Conservation (phyloP, 2,888 invertebrate genomes). For the Hanleya hanleyi region DNA sequence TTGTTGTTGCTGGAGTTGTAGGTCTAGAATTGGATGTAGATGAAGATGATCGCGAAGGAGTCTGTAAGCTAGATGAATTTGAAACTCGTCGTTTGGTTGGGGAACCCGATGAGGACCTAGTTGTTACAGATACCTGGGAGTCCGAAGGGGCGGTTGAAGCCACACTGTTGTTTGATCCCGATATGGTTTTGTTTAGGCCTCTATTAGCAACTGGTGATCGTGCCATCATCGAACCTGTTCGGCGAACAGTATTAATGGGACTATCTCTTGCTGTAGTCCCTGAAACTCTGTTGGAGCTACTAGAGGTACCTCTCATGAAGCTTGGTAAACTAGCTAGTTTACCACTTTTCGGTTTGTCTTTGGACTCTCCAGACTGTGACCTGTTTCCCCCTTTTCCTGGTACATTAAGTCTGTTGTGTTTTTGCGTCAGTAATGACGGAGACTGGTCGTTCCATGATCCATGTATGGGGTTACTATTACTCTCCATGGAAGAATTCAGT, state of each 20-base stretch:
- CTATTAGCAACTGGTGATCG: background rate
- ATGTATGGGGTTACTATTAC: constrained; percentile 17
- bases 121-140: background rate
- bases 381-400: background rate
- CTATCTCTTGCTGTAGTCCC: constrained; percentile 12
- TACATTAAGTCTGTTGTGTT: too few species aligned
- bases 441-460: background rate
- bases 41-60: background rate
- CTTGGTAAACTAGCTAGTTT: constrained; percentile 41
- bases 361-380: background rate
- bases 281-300: constrained; percentile 41
- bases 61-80: background rate
- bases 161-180: background rate
- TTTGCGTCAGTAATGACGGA: background rate
- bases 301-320: constrained; percentile 60
- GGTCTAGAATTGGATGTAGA: background rate
- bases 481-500: constrained; percentile 50
- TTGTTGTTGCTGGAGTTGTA: background rate
- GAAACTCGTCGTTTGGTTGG: background rate
- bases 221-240: background rate
- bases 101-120: background rate
- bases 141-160: background rate
- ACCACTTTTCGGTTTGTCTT: background rate
- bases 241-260: constrained; percentile 2
- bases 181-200: background rate